Conservation (phyloP, 2,888 invertebrate genomes). For the Capitulum mitella region DNA sequence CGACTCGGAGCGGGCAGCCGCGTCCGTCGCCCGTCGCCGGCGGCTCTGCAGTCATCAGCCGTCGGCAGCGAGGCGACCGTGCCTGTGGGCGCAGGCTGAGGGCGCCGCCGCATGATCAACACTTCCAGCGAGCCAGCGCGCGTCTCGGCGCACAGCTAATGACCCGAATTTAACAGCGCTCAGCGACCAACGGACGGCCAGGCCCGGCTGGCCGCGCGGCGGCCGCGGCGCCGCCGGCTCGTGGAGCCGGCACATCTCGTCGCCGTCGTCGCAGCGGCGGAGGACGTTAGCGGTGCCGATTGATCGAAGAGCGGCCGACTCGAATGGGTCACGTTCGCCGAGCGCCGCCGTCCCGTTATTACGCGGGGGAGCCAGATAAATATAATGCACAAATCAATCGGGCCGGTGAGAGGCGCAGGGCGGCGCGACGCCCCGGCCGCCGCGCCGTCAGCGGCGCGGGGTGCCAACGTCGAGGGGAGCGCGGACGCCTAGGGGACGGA, state of each 20-base stretch:
- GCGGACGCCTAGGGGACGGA: too few relatives aligned
- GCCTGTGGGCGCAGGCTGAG: too few relatives aligned
- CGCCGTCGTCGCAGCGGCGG: neutral
- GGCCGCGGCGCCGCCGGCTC: neutral
- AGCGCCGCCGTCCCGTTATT: conserved; percentile 8
- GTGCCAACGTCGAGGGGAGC: neutral
- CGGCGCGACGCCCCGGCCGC: neutral
- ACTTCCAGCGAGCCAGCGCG: too few relatives aligned
- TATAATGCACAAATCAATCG: conserved; percentile 23
- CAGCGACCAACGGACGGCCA: too few relatives aligned
- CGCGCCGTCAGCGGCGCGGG: neutral
- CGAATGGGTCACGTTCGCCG: conserved; percentile 8
- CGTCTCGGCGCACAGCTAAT: too few relatives aligned
- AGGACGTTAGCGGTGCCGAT: neutral
- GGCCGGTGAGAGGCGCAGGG: neutral
- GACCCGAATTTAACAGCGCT: too few relatives aligned
- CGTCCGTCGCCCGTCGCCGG: too few relatives aligned
- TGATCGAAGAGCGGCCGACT: neutral
- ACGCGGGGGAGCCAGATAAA: neutral
- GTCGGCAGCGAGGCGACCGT: too few relatives aligned
- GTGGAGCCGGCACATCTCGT: neutral
- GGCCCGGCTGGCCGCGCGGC: neutral
- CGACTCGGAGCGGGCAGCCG: too few relatives aligned
- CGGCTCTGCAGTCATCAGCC: too few relatives aligned
- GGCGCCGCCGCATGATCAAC: too few relatives aligned